Evolutionary conservation across 2,113 vertebrate species (phyloP).

Genomic region (Mormyrus iriodes): DNA sequence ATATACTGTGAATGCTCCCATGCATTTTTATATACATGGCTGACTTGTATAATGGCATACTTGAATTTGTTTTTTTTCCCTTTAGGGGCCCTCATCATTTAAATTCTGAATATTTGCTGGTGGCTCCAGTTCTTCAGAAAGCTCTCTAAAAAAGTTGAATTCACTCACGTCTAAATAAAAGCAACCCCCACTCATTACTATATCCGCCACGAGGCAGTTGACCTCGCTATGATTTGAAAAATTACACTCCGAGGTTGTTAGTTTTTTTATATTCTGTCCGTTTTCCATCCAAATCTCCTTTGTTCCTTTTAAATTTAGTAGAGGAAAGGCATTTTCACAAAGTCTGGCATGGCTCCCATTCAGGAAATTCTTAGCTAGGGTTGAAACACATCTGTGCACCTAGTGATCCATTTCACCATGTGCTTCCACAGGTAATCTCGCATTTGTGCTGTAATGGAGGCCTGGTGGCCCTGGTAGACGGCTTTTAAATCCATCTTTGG

Average conservation of each 20-base stretch:
- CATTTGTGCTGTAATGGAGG: not conserved
- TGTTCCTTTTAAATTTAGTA: slow-evolving; percentile 2
- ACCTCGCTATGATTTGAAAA: not conserved
- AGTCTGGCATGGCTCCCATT: not conserved
- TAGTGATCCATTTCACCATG: too few relatives aligned
- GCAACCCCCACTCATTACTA: not conserved
- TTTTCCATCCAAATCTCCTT: not conserved
- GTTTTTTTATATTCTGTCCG: not conserved
- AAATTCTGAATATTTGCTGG: not conserved
- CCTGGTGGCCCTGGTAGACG: not conserved
- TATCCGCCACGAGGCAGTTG: not conserved
- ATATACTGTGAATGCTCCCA: not conserved
- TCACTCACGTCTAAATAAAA: not conserved
- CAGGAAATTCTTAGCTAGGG: not conserved
- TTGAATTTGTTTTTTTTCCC: not conserved
- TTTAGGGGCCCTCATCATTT: not conserved
- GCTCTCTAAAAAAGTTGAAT: not conserved
- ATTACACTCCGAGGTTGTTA: not conserved
- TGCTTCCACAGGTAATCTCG: not conserved
- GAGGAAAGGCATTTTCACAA: not conserved
- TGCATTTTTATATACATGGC: not conserved
- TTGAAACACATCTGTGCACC: not conserved
- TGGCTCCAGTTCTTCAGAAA: not conserved
- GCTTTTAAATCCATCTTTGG: slow-evolving; percentile 6
- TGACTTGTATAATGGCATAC: not conserved